phyloP scores from a whole-genome alignment of 1,140 invertebrate genomes.

The Eumaeus atala region DNA sequence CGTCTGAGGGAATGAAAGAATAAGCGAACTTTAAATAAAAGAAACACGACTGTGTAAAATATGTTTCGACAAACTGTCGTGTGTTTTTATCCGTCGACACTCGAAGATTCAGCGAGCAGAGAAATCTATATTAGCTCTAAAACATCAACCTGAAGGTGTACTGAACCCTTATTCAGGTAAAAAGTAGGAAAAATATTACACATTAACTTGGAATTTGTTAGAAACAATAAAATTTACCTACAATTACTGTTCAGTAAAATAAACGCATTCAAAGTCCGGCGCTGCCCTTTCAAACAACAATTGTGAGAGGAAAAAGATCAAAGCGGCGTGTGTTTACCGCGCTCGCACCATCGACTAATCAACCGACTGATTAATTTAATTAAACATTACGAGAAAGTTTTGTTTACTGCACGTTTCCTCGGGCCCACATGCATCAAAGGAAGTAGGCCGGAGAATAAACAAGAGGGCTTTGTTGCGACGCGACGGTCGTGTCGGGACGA shows the following conservation, averaged over 20 bases:
- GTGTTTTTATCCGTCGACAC: too few species aligned
- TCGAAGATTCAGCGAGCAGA: too few species aligned
- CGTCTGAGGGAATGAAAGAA: too few species aligned
- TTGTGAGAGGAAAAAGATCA: conserved; percentile 57
- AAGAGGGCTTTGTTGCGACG: conserved; percentile 50
- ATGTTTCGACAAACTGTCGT: too few species aligned
- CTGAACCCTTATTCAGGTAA: too few species aligned
- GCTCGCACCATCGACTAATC: conserved; percentile 65
- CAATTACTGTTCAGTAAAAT: conserved; percentile 26
- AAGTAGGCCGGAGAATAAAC: conserved; percentile 64
- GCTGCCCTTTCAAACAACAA: conserved; percentile 49
- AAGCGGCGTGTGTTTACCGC: conserved; percentile 60
- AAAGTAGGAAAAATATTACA: too few species aligned
- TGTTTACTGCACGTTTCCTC: conserved; percentile 70
- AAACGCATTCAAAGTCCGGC: conserved; percentile 27
- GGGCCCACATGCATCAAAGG: conserved; percentile 71
- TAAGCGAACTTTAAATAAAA: too few species aligned
- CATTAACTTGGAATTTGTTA: too few species aligned
- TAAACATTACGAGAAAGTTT: conserved; percentile 72
- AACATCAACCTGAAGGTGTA: too few species aligned
- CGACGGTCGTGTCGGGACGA: conserved; percentile 31
- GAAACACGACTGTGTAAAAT: too few species aligned
- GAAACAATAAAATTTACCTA: conserved; percentile 2
- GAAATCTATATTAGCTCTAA: too few species aligned
- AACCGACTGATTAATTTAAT: conserved; percentile 72